These are phyloP conservation scores for Gymnocheta viridis DNA, from an alignment of 2,888 invertebrate species.

Conservation along the genomic window DNA sequence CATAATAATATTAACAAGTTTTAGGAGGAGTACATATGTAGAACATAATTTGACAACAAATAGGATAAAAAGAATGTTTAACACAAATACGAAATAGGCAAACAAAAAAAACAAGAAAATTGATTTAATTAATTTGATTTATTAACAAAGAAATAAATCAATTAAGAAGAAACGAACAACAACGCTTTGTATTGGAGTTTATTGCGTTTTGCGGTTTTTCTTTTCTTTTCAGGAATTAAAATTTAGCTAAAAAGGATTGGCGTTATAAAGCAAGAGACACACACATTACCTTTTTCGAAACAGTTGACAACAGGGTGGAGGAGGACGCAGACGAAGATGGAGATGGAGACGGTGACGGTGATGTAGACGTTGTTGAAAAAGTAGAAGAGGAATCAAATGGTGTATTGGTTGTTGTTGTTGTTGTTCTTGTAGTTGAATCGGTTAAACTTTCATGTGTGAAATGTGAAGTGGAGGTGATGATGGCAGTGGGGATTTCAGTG, in stretches of 20 bases:
- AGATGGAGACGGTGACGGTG: conserved; percentile 44
- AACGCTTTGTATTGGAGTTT: conserved; percentile 55
- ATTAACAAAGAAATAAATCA: conserved; percentile 34
- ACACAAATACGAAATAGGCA: conserved; percentile 48
- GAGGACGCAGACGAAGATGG: conserved; percentile 49
- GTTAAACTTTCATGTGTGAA: conserved; percentile 58
- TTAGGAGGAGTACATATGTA: not conserved
- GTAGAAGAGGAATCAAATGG: conserved; percentile 58
- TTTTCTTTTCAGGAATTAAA: conserved; percentile 33
- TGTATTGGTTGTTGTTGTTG: conserved; percentile 31
- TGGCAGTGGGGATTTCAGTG: conserved; percentile 64
- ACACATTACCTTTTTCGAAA: conserved; percentile 66
- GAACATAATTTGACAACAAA: conserved; percentile 32
- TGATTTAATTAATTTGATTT: conserved; percentile 25
- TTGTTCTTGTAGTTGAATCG: conserved; percentile 54
- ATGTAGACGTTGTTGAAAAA: conserved; percentile 44
- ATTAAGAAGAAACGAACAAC: conserved; percentile 38
- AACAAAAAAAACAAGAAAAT: conserved; percentile 54
- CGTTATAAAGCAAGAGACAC: conserved; percentile 65
- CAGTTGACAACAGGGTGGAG: conserved; percentile 39
- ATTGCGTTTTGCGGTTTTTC: conserved; percentile 56
- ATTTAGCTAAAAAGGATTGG: conserved; percentile 42
- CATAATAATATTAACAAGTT: conserved; percentile 1
- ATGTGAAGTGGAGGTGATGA: conserved; percentile 38
- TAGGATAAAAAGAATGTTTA: conserved; percentile 19